phyloP scores from a whole-genome alignment of 2,113 vertebrate genomes.

The Bambusicola thoracicus region DNA sequence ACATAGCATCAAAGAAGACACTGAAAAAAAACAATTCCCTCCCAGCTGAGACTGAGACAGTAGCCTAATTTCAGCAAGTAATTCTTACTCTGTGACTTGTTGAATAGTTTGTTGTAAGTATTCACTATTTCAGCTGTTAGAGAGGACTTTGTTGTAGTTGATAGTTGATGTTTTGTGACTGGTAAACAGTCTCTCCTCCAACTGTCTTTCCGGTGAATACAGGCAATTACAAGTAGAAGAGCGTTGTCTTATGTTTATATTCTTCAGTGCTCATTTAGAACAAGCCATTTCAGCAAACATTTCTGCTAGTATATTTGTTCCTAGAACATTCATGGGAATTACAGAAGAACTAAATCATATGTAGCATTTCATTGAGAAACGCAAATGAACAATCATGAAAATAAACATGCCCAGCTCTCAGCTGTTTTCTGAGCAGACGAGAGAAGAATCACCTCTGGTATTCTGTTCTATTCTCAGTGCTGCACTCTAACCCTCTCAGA shows the following conservation, averaged over 20 bases:
- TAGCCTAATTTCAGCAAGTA: slow-evolving; percentile 16
- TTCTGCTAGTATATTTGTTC: background rate
- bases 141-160: background rate
- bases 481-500: background rate
- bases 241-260: background rate
- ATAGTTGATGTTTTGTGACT: background rate
- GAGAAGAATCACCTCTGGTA: background rate
- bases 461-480: background rate
- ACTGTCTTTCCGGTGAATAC: background rate
- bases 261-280: background rate
- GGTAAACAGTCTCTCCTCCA: background rate
- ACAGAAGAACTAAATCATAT: background rate
- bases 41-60: too few relatives aligned
- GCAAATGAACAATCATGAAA: background rate
- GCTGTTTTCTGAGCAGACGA: background rate
- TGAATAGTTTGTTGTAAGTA: background rate
- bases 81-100: background rate
- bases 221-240: background rate
- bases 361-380: background rate
- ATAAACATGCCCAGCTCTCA: background rate
- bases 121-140: background rate
- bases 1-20: too few relatives aligned
- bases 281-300: background rate
- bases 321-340: background rate
- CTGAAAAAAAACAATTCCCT: too few relatives aligned